Conservation (phyloP, 2,113 vertebrate species). For the Nibea albiflora region DNA sequence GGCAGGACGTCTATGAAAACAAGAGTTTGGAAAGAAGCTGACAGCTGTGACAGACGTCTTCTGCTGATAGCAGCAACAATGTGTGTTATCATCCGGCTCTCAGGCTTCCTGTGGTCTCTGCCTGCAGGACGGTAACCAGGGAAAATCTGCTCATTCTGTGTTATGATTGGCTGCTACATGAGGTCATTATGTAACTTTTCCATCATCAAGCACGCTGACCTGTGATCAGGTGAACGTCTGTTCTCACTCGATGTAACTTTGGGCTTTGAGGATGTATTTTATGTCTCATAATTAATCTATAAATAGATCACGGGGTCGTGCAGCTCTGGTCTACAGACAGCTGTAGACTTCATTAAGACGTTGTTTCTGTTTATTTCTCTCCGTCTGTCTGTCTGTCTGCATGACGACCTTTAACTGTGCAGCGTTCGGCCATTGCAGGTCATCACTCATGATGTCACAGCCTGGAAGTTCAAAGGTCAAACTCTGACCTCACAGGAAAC, state of each 20-base stretch:
- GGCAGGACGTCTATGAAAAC: neutral
- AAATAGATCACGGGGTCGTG: neutral
- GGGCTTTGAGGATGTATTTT: neutral
- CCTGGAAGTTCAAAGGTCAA: constrained; percentile 71
- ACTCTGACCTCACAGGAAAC: constrained; percentile 69
- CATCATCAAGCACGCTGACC: too few species aligned
- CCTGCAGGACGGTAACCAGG: neutral
- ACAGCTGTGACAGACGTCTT: neutral
- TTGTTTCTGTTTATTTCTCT: too few species aligned
- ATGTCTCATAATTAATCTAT: neutral
- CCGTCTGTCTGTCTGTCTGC: constrained; percentile 22
- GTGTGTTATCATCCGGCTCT: neutral
- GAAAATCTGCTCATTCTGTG: neutral
- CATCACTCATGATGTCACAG: constrained; percentile 69
- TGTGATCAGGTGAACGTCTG: too few species aligned
- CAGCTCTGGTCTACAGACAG: too few species aligned
- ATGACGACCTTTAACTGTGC: constrained; percentile 55
- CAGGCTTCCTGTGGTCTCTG: neutral
- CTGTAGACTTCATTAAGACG: too few species aligned
- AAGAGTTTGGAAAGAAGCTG: neutral
- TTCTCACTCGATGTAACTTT: too few species aligned
- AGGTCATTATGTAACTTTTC: too few species aligned
- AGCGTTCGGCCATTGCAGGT: neutral
- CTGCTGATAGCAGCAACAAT: neutral
- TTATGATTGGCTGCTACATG: neutral